Evolutionary conservation across 2,888 invertebrate genomes (phyloP), one percentile per base, ranked within the genome.

Genomic region (Drosophila glabriapex): DNA sequence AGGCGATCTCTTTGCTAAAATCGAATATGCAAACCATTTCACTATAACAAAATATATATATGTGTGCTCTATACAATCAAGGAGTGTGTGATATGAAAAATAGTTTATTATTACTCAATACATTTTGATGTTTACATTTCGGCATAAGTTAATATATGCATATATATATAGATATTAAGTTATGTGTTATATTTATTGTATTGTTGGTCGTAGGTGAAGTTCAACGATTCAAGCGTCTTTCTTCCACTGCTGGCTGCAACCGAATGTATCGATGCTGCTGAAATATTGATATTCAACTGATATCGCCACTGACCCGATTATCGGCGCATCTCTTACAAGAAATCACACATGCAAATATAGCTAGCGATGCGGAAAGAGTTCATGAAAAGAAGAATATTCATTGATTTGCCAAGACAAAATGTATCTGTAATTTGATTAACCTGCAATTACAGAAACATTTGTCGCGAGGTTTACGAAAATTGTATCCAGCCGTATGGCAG

Each of bases 381-480:
- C 1, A 43, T 12, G 5, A 25, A 16, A 25, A 2, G 7, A 22
- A 46, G 1, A 16, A 22, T 7, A 25, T 25, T 16, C 4, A 46
- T 25, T 1, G 7, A 16, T 25, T 46, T 22, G 7, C 7, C 16
- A 25, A 46, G 16, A 9, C 22, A 16, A 16, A 46, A 46, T 7
- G 7, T 22, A 46, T 22, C 9, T 16, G 25, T 9, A 46, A 46
- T 25, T 46, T 2, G 4, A 16, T 25, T 16, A 25, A 50, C 28
- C 16, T 39, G 59, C 67, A 80, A 78, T 83, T 74, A 80, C 60
- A 58, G 49, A 55, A 58, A 43, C 73, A 74, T 74, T 78, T 74
- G 50, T 59, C 46, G 28, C 39, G 14, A 53, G 53, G 55, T 19
- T 14, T n/a, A n/a, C 29, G 37, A 43, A 39, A 60, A 33, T 16